Evolutionary conservation across 1,140 invertebrate genomes (phyloP), one percentile per base, ranked within the genome.

Genomic region (Brachionus paranguensis): DNA sequence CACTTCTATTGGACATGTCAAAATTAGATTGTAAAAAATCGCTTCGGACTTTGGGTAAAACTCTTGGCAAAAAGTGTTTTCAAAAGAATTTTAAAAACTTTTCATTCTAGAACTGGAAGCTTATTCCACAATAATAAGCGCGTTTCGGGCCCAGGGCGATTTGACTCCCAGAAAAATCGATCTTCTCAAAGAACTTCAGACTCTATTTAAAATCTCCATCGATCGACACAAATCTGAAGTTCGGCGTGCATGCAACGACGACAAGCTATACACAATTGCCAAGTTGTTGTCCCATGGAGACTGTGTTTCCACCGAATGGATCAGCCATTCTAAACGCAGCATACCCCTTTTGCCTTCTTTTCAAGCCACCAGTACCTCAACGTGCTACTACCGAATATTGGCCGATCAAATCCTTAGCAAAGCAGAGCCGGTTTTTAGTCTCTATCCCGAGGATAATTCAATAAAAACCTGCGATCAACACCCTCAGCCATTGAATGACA

Each of bases 211-310:
- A 89, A 96, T 97, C 88, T 93, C 94, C 72, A 92, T 93, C 87
- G 95, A 96, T 89, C 91, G 95, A 85, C 95, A 96, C 89, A 92
- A 93, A 86, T 95, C 95, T 84, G 95, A 97, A 91, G 92, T 96
- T 86, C 91, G 95, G 85, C 91, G 95, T 87, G 95, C 94, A 85
- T 93, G 94, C 84, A 96, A 95, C 90, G 95, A 96, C 91, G 95
- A 96, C 88, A 92, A 93, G 88, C 90, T 97, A 78, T 92, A 93
- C 86, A 94, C 93, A 68, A 94, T 97, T 89, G 94, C 95, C 41
- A 76, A 76, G 50, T n/a, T 76, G 6, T n/a, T 76, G 12, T 76
- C 72, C 8, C 72, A 76, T 27, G 72, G 72, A 14, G 72, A 76
- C n/a, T 76, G 72, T 27, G 72, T 76, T 2, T 50, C 72, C 11